A percentile compares a stretch with the other conserved stretches of the same genome.
These are phyloP conservation scores for Lucinisca nassula DNA, from an alignment of 2,888 invertebrate genomes.

Conservation along the genomic window DNA sequence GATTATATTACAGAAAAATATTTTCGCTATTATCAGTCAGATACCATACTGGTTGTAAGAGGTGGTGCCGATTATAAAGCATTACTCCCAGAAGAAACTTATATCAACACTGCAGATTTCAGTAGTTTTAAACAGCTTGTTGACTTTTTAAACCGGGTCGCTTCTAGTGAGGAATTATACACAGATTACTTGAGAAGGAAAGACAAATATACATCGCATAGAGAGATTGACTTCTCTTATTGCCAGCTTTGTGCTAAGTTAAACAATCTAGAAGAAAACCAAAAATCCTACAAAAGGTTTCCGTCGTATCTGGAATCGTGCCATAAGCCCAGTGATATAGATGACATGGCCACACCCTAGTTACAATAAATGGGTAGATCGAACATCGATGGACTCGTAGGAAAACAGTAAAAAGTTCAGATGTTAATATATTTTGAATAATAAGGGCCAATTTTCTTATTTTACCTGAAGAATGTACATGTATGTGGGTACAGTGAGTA, in stretches of 20 bases:
- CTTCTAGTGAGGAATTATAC: neutral
- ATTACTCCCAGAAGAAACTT: too few relatives aligned
- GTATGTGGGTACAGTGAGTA: too few relatives aligned
- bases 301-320: neutral
- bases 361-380: too few relatives aligned
- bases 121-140: neutral
- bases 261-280: neutral
- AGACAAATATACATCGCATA: neutral
- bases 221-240: neutral
- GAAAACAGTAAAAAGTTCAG: too few relatives aligned
- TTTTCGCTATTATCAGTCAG: neutral
- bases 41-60: neutral
- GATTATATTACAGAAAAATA: slow-evolving; percentile 7
- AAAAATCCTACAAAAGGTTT: neutral
- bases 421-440: too few relatives aligned
- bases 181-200: neutral
- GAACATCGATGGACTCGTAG: too few relatives aligned
- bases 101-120: neutral
- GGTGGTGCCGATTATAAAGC: neutral
- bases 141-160: neutral
- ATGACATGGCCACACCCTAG: too few relatives aligned
- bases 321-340: neutral
- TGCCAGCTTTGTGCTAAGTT: neutral
- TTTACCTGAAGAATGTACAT: too few relatives aligned
- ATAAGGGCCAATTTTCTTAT: too few relatives aligned